A percentile compares a stretch with the other conserved stretches of the same genome.
These are phyloP conservation scores for Notothenia rossii DNA, from an alignment of 2,113 vertebrate species.

Conservation along the genomic window DNA sequence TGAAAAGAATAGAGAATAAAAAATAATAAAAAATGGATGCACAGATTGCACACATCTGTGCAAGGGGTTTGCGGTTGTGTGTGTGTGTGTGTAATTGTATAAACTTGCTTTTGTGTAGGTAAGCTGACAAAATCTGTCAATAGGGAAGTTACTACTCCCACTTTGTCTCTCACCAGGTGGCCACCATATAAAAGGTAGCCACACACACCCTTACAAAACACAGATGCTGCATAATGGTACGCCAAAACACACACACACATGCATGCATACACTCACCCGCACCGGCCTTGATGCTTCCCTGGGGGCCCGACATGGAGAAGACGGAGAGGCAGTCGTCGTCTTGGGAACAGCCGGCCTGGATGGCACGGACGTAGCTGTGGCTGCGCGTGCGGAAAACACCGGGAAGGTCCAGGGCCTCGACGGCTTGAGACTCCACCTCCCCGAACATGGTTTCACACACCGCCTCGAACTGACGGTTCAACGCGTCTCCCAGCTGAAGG, in stretches of 20 bases:
- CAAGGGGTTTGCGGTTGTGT: neutral
- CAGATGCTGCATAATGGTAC: neutral
- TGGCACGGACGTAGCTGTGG: slow-evolving; percentile 98
- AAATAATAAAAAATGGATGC: slow-evolving; percentile 38
- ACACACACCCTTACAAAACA: slow-evolving; percentile 1
- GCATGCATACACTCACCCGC: slow-evolving; percentile 88
- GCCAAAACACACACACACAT: neutral
- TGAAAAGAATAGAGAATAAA: slow-evolving; percentile 1
- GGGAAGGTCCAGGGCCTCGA: slow-evolving; percentile 97
- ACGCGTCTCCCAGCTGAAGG: slow-evolving; percentile 90
- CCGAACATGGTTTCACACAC: slow-evolving; percentile 97
- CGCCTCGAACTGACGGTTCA: slow-evolving; percentile 95
- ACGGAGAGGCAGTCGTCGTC: slow-evolving; percentile 98
- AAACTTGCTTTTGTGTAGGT: slow-evolving; percentile 16
- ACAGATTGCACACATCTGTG: slow-evolving; percentile 8
- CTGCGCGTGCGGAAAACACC: slow-evolving; percentile 98
- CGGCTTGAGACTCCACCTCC: slow-evolving; percentile 95
- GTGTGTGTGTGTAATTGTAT: neutral
- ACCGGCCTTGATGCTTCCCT: slow-evolving; percentile 88
- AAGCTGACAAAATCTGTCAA: slow-evolving; percentile 40
- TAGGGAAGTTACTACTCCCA: neutral
- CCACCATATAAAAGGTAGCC: slow-evolving; percentile 16
- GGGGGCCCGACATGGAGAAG: slow-evolving; percentile 92
- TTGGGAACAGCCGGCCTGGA: slow-evolving; percentile 98
- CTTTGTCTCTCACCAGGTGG: slow-evolving; percentile 20